Evolutionary conservation across 2,888 invertebrate genomes (phyloP), one percentile per base, ranked within the genome.

Genomic region (Coronaproctus castanopsis): DNA sequence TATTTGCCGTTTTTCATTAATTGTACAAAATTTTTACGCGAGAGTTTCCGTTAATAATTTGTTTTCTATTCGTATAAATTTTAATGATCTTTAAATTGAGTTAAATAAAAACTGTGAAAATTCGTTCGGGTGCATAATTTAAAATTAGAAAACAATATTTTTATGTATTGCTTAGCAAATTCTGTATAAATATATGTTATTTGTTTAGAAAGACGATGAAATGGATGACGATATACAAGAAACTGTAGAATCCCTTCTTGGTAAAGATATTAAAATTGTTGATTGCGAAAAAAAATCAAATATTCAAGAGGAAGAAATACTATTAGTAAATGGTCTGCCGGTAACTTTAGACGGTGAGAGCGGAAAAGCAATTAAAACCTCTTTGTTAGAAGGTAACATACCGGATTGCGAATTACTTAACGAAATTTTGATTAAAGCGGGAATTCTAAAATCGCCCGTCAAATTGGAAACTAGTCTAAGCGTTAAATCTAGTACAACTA

Each of bases 151-250:
- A n/a, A n/a, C n/a, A n/a, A n/a, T n/a, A n/a, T n/a, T n/a, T n/a
- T n/a, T n/a, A n/a, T n/a, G n/a, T n/a, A n/a, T n/a, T n/a, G n/a
- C n/a, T n/a, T n/a, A n/a, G n/a, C n/a, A n/a, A n/a, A n/a, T n/a
- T n/a, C n/a, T n/a, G n/a, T n/a, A n/a, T n/a, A n/a, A n/a, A n/a
- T n/a, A n/a, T n/a, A n/a, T n/a, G n/a, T n/a, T n/a, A n/a, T n/a
- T n/a, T n/a, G n/a, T n/a, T n/a, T n/a, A n/a, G n/a, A n/a, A n/a
- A n/a, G n/a, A n/a, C n/a, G n/a, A n/a, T n/a, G n/a, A 36, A 36
- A 80, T 83, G 80, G 82, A 83, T 72, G 82, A 83, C 70, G 82
- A 83, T 71, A 81, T 83, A 65, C 79, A 82, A 69, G 81, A 82
- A 67, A 83, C 82, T 62, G 83, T 83, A 62, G 82, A 83, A 71